Evolutionary conservation across 1,140 invertebrate genomes (phyloP).

Genomic region (Holotrichia oblita): DNA sequence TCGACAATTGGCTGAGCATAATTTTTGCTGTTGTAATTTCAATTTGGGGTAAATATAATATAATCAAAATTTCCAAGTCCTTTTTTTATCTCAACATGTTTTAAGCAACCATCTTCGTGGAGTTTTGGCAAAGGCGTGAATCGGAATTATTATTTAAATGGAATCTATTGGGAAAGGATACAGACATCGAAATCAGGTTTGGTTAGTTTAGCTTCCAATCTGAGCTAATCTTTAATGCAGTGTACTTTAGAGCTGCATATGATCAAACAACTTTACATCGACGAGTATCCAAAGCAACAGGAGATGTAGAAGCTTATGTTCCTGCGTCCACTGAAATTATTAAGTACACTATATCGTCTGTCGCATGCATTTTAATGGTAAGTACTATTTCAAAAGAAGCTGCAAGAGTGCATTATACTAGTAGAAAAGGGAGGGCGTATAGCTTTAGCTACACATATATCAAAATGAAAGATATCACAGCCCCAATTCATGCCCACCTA

Average conservation of each 20-base stretch:
- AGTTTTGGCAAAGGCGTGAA: conserved; percentile 93
- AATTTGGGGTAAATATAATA: conserved; percentile 88
- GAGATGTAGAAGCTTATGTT: conserved; percentile 79
- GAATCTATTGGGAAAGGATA: conserved; percentile 64
- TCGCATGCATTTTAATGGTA: conserved; percentile 82
- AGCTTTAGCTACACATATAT: no score
- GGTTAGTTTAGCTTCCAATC: not conserved
- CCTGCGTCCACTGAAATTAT: conserved; percentile 85
- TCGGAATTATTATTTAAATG: conserved; percentile 65
- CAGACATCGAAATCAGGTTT: not conserved
- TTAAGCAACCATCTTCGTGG: conserved; percentile 83
- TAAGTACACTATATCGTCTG: conserved; percentile 80
- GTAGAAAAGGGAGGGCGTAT: no score
- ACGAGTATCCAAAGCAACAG: conserved; percentile 74
- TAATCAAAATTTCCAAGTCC: not conserved
- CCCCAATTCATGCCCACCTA: no score
- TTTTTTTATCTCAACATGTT: conserved; percentile 29
- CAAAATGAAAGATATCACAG: no score
- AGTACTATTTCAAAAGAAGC: no score
- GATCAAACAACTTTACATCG: conserved; percentile 72
- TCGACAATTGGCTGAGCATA: conserved; percentile 93
- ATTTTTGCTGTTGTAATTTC: conserved; percentile 96
- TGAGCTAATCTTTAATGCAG: conserved; percentile 76
- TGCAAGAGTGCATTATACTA: no score
- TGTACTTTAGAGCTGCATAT: conserved; percentile 70